These are phyloP conservation scores for Rhamnusium bicolor DNA, from an alignment of 2,888 invertebrate genomes.

Conservation along the genomic window DNA sequence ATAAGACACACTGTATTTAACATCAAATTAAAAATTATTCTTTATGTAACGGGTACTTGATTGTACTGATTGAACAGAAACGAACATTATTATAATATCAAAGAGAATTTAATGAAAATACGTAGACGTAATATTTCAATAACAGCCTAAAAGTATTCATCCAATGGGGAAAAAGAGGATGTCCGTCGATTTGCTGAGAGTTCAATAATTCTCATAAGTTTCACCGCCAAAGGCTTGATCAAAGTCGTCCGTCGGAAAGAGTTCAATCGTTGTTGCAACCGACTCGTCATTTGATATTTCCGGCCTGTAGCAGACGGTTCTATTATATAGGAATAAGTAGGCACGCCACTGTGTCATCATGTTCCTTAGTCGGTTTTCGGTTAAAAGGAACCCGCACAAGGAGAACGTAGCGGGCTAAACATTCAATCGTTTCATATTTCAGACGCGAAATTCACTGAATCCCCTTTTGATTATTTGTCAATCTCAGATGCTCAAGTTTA, in stretches of 20 bases:
- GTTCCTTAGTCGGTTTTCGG: slow-evolving; percentile 30
- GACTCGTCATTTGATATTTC: slow-evolving; percentile 55
- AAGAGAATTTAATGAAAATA: neutral
- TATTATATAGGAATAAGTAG: slow-evolving; percentile 16
- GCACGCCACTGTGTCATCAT: slow-evolving; percentile 37
- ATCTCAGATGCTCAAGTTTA: slow-evolving; percentile 39
- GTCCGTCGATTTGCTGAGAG: slow-evolving; percentile 49
- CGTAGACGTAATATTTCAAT: slow-evolving; percentile 33
- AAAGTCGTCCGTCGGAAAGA: slow-evolving; percentile 54
- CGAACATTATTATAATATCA: neutral
- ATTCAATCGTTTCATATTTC: slow-evolving; percentile 41
- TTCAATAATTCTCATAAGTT: slow-evolving; percentile 51
- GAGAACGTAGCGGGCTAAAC: slow-evolving; percentile 23
- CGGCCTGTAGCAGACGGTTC: slow-evolving; percentile 48
- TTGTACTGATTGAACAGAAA: neutral
- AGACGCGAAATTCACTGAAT: slow-evolving; percentile 29
- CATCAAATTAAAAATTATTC: neutral
- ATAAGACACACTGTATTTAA: neutral
- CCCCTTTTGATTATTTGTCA: slow-evolving; percentile 42
- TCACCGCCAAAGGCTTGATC: slow-evolving; percentile 49
- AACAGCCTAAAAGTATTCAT: slow-evolving; percentile 43
- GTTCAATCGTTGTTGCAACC: slow-evolving; percentile 57
- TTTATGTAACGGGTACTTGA: neutral
- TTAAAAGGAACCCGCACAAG: slow-evolving; percentile 30
- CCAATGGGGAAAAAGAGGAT: slow-evolving; percentile 48